These are phyloP conservation scores for Hestina assimilis DNA, from an alignment of 1,140 invertebrate genomes.

Conservation along the genomic window DNA sequence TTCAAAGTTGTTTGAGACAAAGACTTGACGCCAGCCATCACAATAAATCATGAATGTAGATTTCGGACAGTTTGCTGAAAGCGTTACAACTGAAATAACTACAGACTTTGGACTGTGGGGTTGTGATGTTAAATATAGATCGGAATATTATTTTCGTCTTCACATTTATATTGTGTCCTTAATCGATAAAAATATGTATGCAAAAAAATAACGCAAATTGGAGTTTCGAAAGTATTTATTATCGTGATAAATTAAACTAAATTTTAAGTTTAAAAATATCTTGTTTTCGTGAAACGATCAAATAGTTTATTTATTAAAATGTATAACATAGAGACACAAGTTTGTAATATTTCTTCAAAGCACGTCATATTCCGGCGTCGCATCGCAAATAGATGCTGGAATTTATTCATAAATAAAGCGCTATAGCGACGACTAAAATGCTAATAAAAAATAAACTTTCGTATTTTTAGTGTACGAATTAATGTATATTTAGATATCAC, in stretches of 20 bases:
- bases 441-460: slow-evolving; percentile 27
- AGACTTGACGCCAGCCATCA: slow-evolving; percentile 13
- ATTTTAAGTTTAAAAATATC: neutral
- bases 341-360: slow-evolving; percentile 15
- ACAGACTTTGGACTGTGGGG: neutral
- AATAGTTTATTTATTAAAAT: neutral
- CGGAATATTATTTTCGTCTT: neutral
- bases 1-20: slow-evolving; percentile 1
- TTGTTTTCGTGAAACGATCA: neutral
- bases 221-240: no score
- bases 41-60: slow-evolving; percentile 24
- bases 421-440: slow-evolving; percentile 32
- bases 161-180: neutral
- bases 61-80: slow-evolving; percentile 28
- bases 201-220: no score
- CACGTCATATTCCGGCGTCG: slow-evolving; percentile 30
- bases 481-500: neutral
- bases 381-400: slow-evolving; percentile 37
- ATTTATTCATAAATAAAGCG: slow-evolving; percentile 30
- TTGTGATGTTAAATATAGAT: neutral
- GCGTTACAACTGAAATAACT: slow-evolving; percentile 4
- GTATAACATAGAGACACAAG: slow-evolving; percentile 10
- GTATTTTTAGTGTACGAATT: slow-evolving; percentile 15
- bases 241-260: neutral
- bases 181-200: no score